These are phyloP conservation scores for Sapayoa aenigma DNA, from an alignment of 2,113 vertebrate genomes.

Conservation along the genomic window DNA sequence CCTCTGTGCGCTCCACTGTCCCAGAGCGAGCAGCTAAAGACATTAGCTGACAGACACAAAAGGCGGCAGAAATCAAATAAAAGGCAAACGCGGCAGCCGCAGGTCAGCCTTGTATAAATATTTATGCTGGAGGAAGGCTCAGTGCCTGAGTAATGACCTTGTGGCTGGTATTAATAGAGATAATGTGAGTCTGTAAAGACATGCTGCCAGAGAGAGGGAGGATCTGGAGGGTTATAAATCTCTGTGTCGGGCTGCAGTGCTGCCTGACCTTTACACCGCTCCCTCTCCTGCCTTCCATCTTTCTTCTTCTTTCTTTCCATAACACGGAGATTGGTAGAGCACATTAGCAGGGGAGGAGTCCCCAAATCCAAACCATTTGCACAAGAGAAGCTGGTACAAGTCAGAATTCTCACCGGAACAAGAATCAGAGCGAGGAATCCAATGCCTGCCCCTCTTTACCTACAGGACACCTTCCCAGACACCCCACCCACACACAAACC, in stretches of 20 bases:
- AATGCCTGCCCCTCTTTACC: rapidly evolving
- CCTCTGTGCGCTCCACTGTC: constrained; percentile 64
- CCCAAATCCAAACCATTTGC: constrained; percentile 7
- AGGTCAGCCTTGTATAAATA: constrained; percentile 83
- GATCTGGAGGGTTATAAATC: constrained; percentile 68
- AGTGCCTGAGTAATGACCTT: constrained; percentile 81
- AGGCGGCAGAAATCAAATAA: constrained; percentile 84
- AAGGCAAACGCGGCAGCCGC: constrained; percentile 75
- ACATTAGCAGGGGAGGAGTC: not conserved
- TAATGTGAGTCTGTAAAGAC: constrained; percentile 77
- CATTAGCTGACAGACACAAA: constrained; percentile 79
- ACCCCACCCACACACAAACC: not conserved
- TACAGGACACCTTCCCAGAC: not conserved
- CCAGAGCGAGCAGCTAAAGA: constrained; percentile 74
- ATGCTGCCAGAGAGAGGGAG: constrained; percentile 62
- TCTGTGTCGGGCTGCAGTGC: constrained; percentile 37
- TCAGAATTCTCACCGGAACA: not conserved
- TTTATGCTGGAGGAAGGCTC: constrained; percentile 81
- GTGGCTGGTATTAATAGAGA: constrained; percentile 83
- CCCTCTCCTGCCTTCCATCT: constrained; percentile 37
- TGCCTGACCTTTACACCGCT: constrained; percentile 65
- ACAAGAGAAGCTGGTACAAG: not conserved
- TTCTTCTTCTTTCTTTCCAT: constrained; percentile 1
- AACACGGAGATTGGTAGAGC: not conserved
- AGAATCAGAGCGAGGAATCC: not conserved